A percentile compares a stretch with the other conserved stretches of the same genome.
Evolutionary conservation across 2,113 vertebrate genomes (phyloP).

Genomic region (Entomyzon cyanotis): DNA sequence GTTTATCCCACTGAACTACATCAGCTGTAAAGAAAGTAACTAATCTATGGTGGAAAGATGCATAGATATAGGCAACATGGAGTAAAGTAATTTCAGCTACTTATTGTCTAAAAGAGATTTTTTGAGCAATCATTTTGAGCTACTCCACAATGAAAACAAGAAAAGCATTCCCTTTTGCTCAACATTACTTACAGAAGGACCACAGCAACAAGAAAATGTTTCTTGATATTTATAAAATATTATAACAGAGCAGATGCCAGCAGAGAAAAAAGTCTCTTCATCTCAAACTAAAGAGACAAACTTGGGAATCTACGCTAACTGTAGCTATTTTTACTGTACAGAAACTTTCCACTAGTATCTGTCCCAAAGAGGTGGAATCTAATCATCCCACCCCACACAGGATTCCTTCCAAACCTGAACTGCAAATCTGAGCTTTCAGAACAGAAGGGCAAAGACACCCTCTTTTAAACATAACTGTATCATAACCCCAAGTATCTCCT

Average conservation of each 20-base stretch:
- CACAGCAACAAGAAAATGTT: constrained; percentile 58
- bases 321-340: neutral
- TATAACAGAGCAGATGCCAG: constrained; percentile 21
- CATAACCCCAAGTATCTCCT: neutral
- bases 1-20: neutral
- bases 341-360: neutral
- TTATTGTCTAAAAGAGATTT: neutral
- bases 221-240: constrained; percentile 49
- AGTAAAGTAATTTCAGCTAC: neutral
- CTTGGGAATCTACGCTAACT: neutral
- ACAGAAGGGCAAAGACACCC: neutral
- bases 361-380: neutral
- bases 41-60: neutral
- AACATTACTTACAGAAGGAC: constrained; percentile 13
- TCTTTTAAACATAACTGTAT: neutral
- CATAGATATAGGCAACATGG: neutral
- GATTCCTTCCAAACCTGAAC: neutral
- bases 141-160: neutral
- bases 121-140: neutral
- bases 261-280: neutral
- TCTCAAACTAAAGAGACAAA: neutral
- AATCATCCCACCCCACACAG: neutral
- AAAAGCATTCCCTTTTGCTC: neutral
- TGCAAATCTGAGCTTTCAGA: neutral
- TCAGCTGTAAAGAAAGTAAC: neutral